Evolutionary conservation across 2,797 vertebrate genomes (phyloP).

Genomic region (Echiichthys vipera): DNA sequence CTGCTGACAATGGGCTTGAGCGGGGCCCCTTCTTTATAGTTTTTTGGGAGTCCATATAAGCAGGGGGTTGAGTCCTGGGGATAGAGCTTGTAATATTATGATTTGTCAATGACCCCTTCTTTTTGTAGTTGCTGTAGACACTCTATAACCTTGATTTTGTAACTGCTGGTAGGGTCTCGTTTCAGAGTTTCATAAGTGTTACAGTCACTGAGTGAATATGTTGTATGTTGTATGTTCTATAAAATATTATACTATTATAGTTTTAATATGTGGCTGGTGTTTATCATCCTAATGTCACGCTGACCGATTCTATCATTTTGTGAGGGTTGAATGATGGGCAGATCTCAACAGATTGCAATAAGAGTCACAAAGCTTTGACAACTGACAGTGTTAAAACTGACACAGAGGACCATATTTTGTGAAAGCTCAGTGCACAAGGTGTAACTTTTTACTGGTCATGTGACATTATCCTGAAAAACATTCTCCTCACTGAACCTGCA

Average conservation of each 20-base stretch:
- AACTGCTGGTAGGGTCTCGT: too few relatives aligned
- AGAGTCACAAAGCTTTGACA: neutral
- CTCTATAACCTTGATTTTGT: too few relatives aligned
- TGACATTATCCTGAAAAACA: conserved; percentile 21
- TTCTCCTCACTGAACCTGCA: neutral
- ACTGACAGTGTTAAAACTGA: conserved; percentile 7
- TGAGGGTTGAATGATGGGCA: neutral
- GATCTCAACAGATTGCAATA: neutral
- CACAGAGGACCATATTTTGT: neutral
- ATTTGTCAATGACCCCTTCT: too few relatives aligned
- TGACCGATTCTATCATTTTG: neutral
- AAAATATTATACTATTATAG: neutral
- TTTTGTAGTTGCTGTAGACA: too few relatives aligned
- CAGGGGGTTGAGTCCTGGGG: too few relatives aligned
- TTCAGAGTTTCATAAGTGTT: too few relatives aligned
- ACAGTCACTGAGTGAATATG: too few relatives aligned
- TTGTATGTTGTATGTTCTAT: too few relatives aligned
- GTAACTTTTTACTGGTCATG: neutral
- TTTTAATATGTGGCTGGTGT: neutral
- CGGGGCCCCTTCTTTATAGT: too few relatives aligned
- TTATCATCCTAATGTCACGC: neutral
- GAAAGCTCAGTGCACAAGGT: neutral
- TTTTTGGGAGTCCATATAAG: too few relatives aligned
- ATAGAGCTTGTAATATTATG: too few relatives aligned
- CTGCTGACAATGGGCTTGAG: too few relatives aligned